A percentile compares a stretch with the other conserved stretches of the same genome.
phyloP scores from a whole-genome alignment of 2,113 vertebrate species.

The Megaceryle maxima region DNA sequence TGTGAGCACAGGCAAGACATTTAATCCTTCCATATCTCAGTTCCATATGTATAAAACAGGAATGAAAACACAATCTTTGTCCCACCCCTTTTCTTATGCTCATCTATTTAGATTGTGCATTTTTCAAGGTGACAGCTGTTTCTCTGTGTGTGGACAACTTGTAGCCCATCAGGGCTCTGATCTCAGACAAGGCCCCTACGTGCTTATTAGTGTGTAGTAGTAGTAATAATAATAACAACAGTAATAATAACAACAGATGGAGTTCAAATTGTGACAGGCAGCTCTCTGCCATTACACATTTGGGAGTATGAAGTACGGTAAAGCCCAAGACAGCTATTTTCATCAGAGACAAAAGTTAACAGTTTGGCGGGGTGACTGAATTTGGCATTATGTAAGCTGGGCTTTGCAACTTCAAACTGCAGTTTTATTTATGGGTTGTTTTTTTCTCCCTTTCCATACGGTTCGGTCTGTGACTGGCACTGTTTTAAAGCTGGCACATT shows the following conservation, averaged over 20 bases:
- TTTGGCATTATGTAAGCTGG: background rate
- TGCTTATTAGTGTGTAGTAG: background rate
- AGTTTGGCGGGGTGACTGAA: background rate
- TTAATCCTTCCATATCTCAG: conserved; percentile 40
- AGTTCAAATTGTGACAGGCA: background rate
- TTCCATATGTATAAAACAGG: conserved; percentile 30
- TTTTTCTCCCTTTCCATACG: background rate
- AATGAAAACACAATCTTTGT: background rate
- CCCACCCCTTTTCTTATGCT: background rate
- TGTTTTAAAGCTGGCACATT: background rate
- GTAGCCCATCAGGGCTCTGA: background rate
- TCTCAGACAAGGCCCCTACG: background rate
- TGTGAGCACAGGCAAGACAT: conserved; percentile 41
- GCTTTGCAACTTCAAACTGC: background rate
- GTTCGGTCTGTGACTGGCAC: background rate
- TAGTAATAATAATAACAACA: background rate
- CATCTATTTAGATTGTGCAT: background rate
- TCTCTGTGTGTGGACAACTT: background rate
- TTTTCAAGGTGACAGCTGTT: background rate
- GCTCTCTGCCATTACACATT: background rate
- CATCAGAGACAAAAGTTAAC: background rate
- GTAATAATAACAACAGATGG: background rate
- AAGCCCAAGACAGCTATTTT: background rate
- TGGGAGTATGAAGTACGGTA: background rate
- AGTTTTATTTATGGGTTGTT: background rate